A percentile compares a stretch with the other conserved stretches of the same genome.
phyloP scores from a whole-genome alignment of 2,888 invertebrate species.

The Thalpophila matura region DNA sequence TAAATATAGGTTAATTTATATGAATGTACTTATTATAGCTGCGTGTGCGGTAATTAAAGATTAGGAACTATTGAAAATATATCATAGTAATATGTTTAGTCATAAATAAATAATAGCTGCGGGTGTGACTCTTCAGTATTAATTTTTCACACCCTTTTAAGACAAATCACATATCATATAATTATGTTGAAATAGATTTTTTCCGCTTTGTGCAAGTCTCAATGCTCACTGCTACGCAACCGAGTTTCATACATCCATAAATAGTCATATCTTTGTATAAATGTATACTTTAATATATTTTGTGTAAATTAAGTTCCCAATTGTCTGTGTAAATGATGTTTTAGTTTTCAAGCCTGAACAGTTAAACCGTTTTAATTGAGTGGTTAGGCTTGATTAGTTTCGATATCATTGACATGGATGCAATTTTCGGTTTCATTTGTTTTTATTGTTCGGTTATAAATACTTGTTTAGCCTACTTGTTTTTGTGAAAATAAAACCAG shows the following conservation, averaged over 20 bases:
- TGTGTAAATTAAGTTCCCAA: conserved; percentile 22
- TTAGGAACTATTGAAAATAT: no score
- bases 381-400: conserved; percentile 37
- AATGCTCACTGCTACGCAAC: conserved; percentile 9
- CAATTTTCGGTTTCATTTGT: conserved; percentile 17
- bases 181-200: conserved; percentile 36
- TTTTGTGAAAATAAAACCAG: conserved; percentile 1
- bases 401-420: conserved; percentile 41
- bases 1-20: no score
- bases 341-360: conserved; percentile 32
- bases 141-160: no score
- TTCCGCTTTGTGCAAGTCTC: conserved; percentile 16
- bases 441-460: neutral
- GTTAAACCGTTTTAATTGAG: conserved; percentile 28
- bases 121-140: no score
- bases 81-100: no score
- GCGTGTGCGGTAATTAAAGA: no score
- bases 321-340: conserved; percentile 16
- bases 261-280: conserved; percentile 8
- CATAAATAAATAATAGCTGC: no score
- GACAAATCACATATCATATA: no score
- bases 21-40: no score
- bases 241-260: conserved; percentile 12
- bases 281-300: conserved; percentile 9
- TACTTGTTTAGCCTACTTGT: conserved; percentile 26